A percentile compares a stretch with the other conserved stretches of the same genome.
Evolutionary conservation across 1,140 invertebrate genomes (phyloP).

Genomic region (Lordiphosa mommai): DNA sequence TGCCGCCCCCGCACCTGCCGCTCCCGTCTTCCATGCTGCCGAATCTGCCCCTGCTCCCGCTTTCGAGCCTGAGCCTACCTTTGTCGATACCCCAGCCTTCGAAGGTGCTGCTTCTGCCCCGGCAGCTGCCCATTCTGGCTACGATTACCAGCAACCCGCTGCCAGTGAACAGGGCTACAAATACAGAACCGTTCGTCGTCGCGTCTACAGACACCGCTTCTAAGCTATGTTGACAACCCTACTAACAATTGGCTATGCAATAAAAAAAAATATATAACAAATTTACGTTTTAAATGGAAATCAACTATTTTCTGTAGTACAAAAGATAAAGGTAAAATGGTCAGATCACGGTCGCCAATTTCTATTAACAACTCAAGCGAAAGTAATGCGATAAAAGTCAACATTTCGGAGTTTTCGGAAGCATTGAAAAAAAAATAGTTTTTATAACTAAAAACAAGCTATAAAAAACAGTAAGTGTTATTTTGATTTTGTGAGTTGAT

Average conservation of each 20-base stretch:
- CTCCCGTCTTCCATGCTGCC: conserved; percentile 14
- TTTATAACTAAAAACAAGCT: no score
- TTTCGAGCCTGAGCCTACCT: conserved; percentile 30
- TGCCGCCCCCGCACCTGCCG: conserved; percentile 29
- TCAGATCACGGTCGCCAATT: no score
- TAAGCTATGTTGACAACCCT: conserved; percentile 16
- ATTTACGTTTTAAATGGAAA: background rate
- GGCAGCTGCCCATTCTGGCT: conserved; percentile 30
- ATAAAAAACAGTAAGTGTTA: no score
- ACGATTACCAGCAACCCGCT: conserved; percentile 44
- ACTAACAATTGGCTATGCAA: background rate
- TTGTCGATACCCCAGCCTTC: conserved; percentile 4
- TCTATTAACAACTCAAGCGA: no score
- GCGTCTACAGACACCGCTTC: conserved; percentile 55
- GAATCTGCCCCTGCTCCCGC: conserved; percentile 36
- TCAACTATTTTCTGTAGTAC: no score
- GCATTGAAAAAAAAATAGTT: no score
- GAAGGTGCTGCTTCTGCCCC: conserved; percentile 52
- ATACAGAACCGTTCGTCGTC: conserved; percentile 62
- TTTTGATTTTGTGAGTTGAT: no score
- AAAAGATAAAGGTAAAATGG: no score
- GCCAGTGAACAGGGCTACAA: conserved; percentile 46
- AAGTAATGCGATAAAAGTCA: no score
- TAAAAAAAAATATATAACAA: background rate
- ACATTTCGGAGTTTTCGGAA: no score